Evolutionary conservation across 2,113 vertebrate species (phyloP), one percentile per base, ranked within the genome.

Genomic region (Smithornis capensis): DNA sequence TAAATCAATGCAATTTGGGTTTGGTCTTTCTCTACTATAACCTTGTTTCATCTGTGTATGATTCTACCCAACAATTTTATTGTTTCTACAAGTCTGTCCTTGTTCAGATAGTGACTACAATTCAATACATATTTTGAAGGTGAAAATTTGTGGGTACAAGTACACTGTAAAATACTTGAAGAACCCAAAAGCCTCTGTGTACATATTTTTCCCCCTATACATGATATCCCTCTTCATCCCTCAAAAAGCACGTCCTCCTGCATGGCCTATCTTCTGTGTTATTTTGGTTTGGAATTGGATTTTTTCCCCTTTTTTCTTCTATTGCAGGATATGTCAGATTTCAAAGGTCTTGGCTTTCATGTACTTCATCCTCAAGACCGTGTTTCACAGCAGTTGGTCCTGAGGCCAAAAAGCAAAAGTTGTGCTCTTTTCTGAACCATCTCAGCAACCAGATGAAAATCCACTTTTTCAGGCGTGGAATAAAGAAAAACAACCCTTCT

Each of bases 131-230:
- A 62, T 25, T 74, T 50, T 70, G 24, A 86, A 92, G 52, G 64
- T 47, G 42, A 78, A 81, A 68, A 64, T 47, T 25, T 52, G 7
- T 47, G 68, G n/a, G 28, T 40, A 64, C 5, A 56, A 71, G n/a
- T 10, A 70, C 15, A 64, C 12, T 25, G 10, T 29, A 67, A 83
- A 77, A 14, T 27, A 85, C 35, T 0, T 14, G 21, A 87, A 83
- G 59, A 74, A 70, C 5, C 5, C 40, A 14, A 85, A 74, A 90
- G 27, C 16, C 45, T 52, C 55, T 33, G 8, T 19, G 31, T 0
- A 1, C 7, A 3, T 33, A 10, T 31, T 59, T 44, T 52, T 2
- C 4, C 12, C 33, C 2, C 21, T 38, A 6, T 0, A 0, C 12
- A 18, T 7, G 23, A 50, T 11, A 87, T 10, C 19, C 6, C 19